Base-by-base conservation (phyloP, 2,113 vertebrate genomes). In the Lophotis ruficrista region DNA sequence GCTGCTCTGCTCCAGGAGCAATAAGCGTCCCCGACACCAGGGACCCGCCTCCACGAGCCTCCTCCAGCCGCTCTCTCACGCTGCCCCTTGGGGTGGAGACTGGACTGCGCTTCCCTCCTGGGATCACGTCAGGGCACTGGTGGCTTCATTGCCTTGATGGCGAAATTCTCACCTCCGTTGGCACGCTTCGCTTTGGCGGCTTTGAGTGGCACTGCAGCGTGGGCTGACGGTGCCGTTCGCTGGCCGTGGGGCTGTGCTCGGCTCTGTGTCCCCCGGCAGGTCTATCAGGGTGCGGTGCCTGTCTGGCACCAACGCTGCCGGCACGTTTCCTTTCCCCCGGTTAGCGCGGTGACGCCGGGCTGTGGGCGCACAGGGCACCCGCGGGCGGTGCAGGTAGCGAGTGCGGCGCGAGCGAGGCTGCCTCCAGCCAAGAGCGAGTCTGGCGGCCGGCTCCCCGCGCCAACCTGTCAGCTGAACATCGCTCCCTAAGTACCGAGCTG, bases 11-110 rank as follows among this genome's bases (percentile, higher is more conserved):
- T 58, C 37, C 43, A 10, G 1, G 45, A 43, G 24, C 21, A 4
- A 1, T 18, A 12, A 10, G 16, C 0, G 4, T 30, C 45, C 48
- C n/a, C 2, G 3, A 3, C 19, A 19, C 19, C 0, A 4, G 45
- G 27, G 66, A 60, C 4, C 30, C 15, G 14, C 37, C 35, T 50
- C 0, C 2, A 6, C 0, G 2, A 76, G 65, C 27, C 33, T 69
- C 25, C 60, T n/a, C 60, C 72, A 13, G 48, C 69, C 7, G 6
- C 18, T 14, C 58, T 66, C n/a, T 21, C 2, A 2, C 1, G 10
- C 45, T 25, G 82, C 45, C 61, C 65, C 5, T 57, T 35, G 17
- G 80, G 33, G n/a, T 18, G 31, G n/a, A 30, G 66, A 6, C 31
- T 38, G 4, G 48, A 19, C 53, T 20, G 17, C 5, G 1, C 37